Base-by-base conservation (phyloP, 1,140 invertebrate genomes). In the Pseudoatta argentina region DNA sequence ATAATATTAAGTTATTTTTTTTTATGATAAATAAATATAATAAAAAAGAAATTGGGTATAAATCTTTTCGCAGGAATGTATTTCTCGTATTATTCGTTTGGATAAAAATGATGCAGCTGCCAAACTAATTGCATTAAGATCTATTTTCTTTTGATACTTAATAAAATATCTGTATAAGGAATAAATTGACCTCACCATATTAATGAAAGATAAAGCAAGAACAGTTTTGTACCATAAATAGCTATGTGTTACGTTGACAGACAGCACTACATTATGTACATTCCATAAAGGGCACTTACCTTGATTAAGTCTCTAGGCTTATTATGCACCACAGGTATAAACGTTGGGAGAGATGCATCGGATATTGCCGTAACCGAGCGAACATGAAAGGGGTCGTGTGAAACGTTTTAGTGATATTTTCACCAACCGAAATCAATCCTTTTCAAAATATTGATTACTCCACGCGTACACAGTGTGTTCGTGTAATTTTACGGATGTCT, bases 231-330 rank as follows among this genome's bases (percentile, higher is more conserved):
- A 16, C 27, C 79, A n/a, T 83, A 83, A 83, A 83, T 61, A 83
- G 59, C 69, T 21, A 34, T 55, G 69, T 63, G 69, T 61, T 48
- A 83, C 69, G 57, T 83, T 83, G 69, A 83, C 55, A 83, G 69
- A 75, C 79, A 83, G 79, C 69, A 55, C 39, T 83, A 61, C 69
- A 75, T 73, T 83, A 83, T 83, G 55, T 44, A 83, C 69, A 83
- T 83, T 83, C 79, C 69, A 75, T 83, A 83, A 76, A 53, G 57
- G 44, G 61, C 86, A 89, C 89, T 90, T 89, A 89, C 71, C 81
- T 75, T 85, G 77, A 87, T 90, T 89, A 89, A 89, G 79, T 81
- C 69, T 78, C 66, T 85, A 79, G 67, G 89, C 88, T 89, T 76
- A 48, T 30, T 81, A 86, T 66, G 79, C 73, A 48, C 67, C 72